phyloP scores from a whole-genome alignment of 1,140 invertebrate species.

The Drosophila albomicans region DNA sequence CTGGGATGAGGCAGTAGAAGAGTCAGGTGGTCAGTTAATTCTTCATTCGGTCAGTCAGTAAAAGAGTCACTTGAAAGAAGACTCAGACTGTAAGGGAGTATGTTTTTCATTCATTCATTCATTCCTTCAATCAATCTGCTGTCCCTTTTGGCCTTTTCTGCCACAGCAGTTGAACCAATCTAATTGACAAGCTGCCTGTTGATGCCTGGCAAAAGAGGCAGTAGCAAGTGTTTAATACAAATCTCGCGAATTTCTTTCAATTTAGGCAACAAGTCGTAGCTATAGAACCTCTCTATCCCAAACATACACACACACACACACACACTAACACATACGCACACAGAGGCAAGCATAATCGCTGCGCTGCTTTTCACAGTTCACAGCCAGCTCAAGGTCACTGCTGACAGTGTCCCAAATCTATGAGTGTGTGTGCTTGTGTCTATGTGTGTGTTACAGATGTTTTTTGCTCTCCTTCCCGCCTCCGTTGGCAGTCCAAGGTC shows the following conservation, averaged over 20 bases:
- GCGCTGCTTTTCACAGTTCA: constrained; percentile 47
- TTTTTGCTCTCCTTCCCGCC: constrained; percentile 24
- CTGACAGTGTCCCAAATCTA: constrained; percentile 46
- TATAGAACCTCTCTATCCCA: not conserved
- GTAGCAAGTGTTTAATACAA: not conserved
- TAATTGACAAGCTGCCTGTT: constrained; percentile 17
- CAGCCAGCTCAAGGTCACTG: constrained; percentile 73
- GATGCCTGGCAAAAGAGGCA: not conserved
- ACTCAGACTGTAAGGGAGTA: too few relatives aligned
- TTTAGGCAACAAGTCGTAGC: constrained; percentile 32
- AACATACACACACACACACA: constrained; percentile 2
- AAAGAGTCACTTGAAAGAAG: too few relatives aligned
- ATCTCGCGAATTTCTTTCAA: not conserved
- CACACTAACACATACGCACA: constrained; percentile 25
- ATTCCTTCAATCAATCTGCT: too few relatives aligned
- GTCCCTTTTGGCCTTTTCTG: not conserved
- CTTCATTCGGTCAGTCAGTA: too few relatives aligned
- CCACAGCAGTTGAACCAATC: not conserved
- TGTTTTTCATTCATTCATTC: too few relatives aligned
- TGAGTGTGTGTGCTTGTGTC: constrained; percentile 17
- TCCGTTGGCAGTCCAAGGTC: not conserved
- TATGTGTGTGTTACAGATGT: constrained; percentile 64
- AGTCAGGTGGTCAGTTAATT: too few relatives aligned
- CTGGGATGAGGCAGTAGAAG: too few relatives aligned
- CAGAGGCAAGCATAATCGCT: constrained; percentile 23